These are phyloP conservation scores for Steinernema feltiae DNA, from an alignment of 1,140 invertebrate genomes.

Conservation along the genomic window DNA sequence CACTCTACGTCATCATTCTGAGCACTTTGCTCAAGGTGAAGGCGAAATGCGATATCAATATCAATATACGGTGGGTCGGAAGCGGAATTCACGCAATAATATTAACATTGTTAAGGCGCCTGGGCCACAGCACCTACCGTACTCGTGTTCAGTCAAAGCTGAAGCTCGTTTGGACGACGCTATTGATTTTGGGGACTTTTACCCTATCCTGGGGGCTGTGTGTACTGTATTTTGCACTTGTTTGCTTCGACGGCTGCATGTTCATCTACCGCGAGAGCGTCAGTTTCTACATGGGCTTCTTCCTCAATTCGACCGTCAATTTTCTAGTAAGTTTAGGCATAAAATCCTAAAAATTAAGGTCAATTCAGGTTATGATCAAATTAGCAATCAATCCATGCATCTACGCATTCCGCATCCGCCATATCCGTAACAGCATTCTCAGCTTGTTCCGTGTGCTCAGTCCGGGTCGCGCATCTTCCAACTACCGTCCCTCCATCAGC, in stretches of 20 bases:
- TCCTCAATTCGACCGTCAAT: slow-evolving; percentile 42
- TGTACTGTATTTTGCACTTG: slow-evolving; percentile 48
- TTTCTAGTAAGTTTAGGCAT: slow-evolving; percentile 33
- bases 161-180: slow-evolving; percentile 49
- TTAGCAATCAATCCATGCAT: slow-evolving; percentile 46
- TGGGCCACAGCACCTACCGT: slow-evolving; percentile 20
- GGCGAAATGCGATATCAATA: slow-evolving; percentile 40
- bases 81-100: not conserved
- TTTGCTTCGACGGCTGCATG: slow-evolving; percentile 44
- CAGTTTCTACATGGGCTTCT: slow-evolving; percentile 39
- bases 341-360: not conserved
- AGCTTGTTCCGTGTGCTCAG: slow-evolving; percentile 4
- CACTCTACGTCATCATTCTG: slow-evolving; percentile 42
- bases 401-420: slow-evolving; percentile 46
- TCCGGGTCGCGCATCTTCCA: not conserved
- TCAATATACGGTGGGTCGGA: slow-evolving; percentile 4
- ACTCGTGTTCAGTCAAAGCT: slow-evolving; percentile 43
- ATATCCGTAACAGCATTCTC: slow-evolving; percentile 40
- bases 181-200: slow-evolving; percentile 46
- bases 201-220: slow-evolving; percentile 47
- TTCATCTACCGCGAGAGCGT: slow-evolving; percentile 41
- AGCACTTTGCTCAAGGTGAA: slow-evolving; percentile 43
- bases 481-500: not conserved
- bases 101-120: slow-evolving; percentile 10
- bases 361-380: slow-evolving; percentile 47